Base-by-base conservation (phyloP, 2,797 vertebrate species). In the Rallus crepitans region DNA sequence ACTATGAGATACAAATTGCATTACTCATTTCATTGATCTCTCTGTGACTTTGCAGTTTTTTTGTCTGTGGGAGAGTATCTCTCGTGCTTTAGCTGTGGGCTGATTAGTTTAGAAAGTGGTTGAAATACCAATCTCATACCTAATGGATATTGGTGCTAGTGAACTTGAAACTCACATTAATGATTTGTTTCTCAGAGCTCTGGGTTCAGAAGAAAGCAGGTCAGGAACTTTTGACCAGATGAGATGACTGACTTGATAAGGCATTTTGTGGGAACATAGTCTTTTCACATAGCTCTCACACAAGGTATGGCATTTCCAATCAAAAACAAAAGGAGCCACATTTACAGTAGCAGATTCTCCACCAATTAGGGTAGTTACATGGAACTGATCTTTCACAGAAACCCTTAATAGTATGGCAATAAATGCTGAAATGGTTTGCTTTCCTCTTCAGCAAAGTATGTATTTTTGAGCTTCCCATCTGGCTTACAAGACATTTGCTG, bases 401-500 rank as follows among this genome's bases (percentile, higher is more conserved):
- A 56, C 30, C 52, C 90, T 83, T 66, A 53, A 1, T 7, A 69
- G 48, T 40, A 13, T 27, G 24, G 35, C 28, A 57, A 84, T 70
- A 89, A 77, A 75, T 42, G 70, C 31, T 78, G 75, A 92, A 95
- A 91, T 71, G 27, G 11, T 61, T 93, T 80, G 33, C 24, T 85
- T 92, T 92, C 71, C 37, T 85, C 64, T 82, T 73, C 50, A 86
- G 81, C 57, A 72, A 88, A 91, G 47, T 61, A 59, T 5, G 0
- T 75, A 5, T 79, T 94, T 95, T 73, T 78, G 80, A 84, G 85
- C 93, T 97, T 96, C 85, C 95, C 95, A 94, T 96, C 96, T 98
- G 97, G 86, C 82, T 88, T 90, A 76, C 61, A 72, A 96, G 94
- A 82, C 92, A 30, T 93, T 93, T 79, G 52, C 82, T 93, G 96